A percentile compares a stretch with the other conserved stretches of the same genome.
Evolutionary conservation across 2,797 vertebrate genomes (phyloP).

Genomic region (Scolopax bukidnonensis): DNA sequence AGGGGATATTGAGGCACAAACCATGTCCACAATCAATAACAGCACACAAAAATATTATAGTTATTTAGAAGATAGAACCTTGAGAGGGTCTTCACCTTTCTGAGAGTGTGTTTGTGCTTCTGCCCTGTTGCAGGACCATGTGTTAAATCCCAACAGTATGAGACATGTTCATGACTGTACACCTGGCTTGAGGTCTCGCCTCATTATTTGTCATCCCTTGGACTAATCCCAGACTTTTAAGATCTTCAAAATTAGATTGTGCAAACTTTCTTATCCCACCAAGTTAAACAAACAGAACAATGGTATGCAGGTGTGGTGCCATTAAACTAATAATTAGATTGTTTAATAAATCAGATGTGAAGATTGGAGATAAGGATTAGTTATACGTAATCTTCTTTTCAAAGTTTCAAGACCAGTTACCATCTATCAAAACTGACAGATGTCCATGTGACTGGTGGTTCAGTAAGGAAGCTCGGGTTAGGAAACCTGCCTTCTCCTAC

Average conservation of each 20-base stretch:
- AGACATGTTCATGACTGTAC: not conserved
- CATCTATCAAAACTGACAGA: not conserved
- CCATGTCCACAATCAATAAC: not conserved
- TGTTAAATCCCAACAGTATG: not conserved
- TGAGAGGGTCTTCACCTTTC: not conserved
- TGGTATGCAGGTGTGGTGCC: not conserved
- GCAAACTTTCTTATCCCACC: not conserved
- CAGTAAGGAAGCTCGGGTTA: not conserved
- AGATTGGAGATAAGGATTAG: not conserved
- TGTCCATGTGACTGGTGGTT: not conserved
- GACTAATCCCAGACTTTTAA: not conserved
- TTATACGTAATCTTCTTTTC: not conserved
- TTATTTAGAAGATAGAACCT: not conserved
- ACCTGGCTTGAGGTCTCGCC: not conserved
- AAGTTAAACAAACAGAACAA: not conserved
- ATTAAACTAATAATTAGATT: not conserved
- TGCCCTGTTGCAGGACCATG: not conserved
- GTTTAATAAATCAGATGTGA: not conserved
- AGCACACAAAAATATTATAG: not conserved
- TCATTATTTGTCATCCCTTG: not conserved
- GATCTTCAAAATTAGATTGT: not conserved
- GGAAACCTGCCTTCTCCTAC: not conserved
- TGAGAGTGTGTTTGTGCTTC: not conserved
- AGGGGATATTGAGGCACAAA: not conserved
- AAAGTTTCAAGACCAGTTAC: not conserved